A percentile compares a stretch with the other conserved stretches of the same genome.
Conservation (phyloP, 1,140 invertebrate genomes). For the Thaumetopoea pityocampa region DNA sequence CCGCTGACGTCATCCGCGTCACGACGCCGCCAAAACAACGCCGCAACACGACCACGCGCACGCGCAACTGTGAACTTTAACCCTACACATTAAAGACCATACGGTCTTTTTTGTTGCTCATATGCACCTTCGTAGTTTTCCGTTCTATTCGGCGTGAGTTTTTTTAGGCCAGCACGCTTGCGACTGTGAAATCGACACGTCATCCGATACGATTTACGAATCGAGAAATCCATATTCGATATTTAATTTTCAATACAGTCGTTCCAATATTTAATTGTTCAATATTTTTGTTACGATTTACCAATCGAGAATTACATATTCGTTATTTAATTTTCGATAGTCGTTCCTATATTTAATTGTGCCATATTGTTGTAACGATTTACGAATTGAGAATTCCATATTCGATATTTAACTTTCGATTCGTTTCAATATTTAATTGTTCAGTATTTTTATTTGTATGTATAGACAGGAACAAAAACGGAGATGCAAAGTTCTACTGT, state of each 20-base stretch:
- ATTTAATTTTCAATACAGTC: not conserved
- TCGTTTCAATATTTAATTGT: constrained; percentile 1
- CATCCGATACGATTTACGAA: constrained; percentile 3
- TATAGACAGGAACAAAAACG: constrained; percentile 29
- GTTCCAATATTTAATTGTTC: not conserved
- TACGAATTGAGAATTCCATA: not conserved
- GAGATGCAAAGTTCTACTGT: constrained; percentile 30
- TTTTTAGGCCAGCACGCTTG: constrained; percentile 18
- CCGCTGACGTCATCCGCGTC: constrained; percentile 42
- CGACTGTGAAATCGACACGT: constrained; percentile 16
- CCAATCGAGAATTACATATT: not conserved
- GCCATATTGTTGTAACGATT: not conserved
- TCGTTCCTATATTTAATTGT: constrained; percentile 1
- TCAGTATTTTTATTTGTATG: not conserved
- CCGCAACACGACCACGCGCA: constrained; percentile 1
- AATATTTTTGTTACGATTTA: not conserved
- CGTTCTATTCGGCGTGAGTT: constrained; percentile 28
- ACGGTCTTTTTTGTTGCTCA: constrained; percentile 22
- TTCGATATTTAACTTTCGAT: constrained; percentile 1
- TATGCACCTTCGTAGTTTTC: constrained; percentile 50
- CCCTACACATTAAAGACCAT: constrained; percentile 21
- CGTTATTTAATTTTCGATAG: constrained; percentile 1
- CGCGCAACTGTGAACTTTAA: constrained; percentile 25
- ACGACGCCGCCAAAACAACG: constrained; percentile 36
- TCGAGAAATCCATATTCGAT: constrained; percentile 1